phyloP scores from a whole-genome alignment of 2,113 vertebrate genomes.

The Bettongia penicillata region DNA sequence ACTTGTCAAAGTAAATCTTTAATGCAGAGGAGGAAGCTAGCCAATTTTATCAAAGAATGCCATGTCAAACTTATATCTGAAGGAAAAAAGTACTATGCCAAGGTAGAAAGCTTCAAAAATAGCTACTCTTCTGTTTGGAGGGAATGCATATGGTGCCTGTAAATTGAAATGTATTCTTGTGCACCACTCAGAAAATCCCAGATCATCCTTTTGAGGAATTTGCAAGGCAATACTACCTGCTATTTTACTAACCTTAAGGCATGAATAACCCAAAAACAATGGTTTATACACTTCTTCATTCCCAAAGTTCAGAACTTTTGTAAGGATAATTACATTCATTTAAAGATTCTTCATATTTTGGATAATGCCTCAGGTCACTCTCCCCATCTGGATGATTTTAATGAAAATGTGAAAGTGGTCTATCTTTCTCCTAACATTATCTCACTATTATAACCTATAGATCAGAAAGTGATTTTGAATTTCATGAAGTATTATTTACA shows the following conservation, averaged over 20 bases:
- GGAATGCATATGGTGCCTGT: not conserved
- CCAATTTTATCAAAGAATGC: not conserved
- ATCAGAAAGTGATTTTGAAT: not conserved
- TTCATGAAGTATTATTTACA: not conserved
- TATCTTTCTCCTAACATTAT: not conserved
- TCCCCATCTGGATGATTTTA: not conserved
- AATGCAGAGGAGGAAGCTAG: not conserved
- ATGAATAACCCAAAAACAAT: not conserved
- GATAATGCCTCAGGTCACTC: not conserved
- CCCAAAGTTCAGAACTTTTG: not conserved
- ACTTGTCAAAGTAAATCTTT: not conserved
- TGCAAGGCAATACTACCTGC: not conserved
- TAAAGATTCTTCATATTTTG: not conserved
- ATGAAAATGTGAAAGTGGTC: not conserved
- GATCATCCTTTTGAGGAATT: not conserved
- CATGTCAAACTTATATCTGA: not conserved
- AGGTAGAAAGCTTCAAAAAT: not conserved
- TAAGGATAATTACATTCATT: not conserved
- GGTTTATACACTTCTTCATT: not conserved
- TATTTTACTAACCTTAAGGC: not conserved
- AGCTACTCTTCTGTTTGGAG: not conserved
- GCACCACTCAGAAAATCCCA: not conserved
- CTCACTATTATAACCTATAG: not conserved
- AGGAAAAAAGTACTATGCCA: not conserved
- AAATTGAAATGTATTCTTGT: not conserved